Percentiles rank a stretch among this genome's conserved stretches.
phyloP scores from a whole-genome alignment of 2,113 vertebrate genomes.

The Rhinichthys klamathensis region DNA sequence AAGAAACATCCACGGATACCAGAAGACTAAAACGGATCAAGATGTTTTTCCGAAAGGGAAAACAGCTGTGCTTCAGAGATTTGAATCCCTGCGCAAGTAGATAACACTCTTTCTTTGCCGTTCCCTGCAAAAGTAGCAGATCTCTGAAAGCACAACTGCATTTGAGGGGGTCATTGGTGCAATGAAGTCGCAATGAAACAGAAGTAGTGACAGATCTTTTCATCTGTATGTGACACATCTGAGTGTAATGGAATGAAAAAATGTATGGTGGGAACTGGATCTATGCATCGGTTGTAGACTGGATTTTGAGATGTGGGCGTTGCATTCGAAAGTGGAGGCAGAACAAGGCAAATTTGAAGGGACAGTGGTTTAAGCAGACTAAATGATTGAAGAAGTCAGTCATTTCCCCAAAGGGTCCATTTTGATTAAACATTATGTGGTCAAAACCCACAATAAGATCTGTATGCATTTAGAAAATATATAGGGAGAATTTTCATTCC shows the following conservation, averaged over 20 bases:
- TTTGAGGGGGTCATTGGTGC: not conserved
- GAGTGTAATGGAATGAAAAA: not conserved
- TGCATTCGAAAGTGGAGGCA: too few relatives aligned
- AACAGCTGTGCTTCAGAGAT: conserved; percentile 63
- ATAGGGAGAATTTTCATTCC: not conserved
- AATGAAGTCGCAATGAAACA: not conserved
- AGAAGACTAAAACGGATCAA: conserved; percentile 70
- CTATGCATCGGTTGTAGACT: not conserved
- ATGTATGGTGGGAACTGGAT: not conserved
- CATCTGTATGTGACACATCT: not conserved
- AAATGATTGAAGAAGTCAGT: too few relatives aligned
- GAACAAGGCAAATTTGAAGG: too few relatives aligned
- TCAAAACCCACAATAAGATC: not conserved
- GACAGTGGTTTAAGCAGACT: too few relatives aligned
- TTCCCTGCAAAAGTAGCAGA: conserved; percentile 30
- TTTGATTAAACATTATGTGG: too few relatives aligned
- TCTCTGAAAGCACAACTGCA: not conserved
- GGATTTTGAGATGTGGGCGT: not conserved
- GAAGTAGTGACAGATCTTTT: not conserved
- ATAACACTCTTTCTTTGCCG: conserved; percentile 23
- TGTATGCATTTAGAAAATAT: not conserved
- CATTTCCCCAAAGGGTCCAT: too few relatives aligned
- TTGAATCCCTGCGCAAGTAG: conserved; percentile 48
- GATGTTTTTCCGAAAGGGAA: conserved; percentile 67
- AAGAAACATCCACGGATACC: conserved; percentile 65